Evolutionary conservation across 64 coral and sea anemone species (phyloP).

Genomic region (Cladopsammia gracilis): DNA sequence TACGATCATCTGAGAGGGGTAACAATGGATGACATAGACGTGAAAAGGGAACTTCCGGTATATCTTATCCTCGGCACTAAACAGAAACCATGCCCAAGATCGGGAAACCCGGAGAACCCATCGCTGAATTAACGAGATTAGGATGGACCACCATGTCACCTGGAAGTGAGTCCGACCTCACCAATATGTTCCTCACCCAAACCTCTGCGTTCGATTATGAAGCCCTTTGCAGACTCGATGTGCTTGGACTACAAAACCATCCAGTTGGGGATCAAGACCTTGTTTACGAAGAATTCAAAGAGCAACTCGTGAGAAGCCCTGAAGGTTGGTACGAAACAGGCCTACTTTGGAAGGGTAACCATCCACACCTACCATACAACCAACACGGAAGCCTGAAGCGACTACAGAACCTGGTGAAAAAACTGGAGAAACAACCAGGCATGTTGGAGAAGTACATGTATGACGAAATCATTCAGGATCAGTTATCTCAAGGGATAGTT

Average conservation of each 20-base stretch:
- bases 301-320: slow-evolving; percentile 33
- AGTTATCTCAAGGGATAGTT: slow-evolving; percentile 28
- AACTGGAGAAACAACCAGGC: slow-evolving; percentile 13
- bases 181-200: not conserved
- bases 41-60: slow-evolving; percentile 42
- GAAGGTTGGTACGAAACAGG: slow-evolving; percentile 56
- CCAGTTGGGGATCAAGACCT: slow-evolving; percentile 3
- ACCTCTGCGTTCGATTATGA: slow-evolving; percentile 33
- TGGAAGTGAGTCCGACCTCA: slow-evolving; percentile 34
- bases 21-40: slow-evolving; percentile 31
- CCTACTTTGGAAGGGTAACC: slow-evolving; percentile 34
- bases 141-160: slow-evolving; percentile 71
- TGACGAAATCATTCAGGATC: slow-evolving; percentile 27
- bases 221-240: slow-evolving; percentile 15
- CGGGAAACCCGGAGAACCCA: slow-evolving; percentile 51
- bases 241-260: slow-evolving; percentile 27
- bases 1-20: slow-evolving; percentile 65
- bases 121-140: slow-evolving; percentile 54
- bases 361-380: not conserved
- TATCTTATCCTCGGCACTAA: slow-evolving; percentile 52
- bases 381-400: not conserved
- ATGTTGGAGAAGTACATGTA: slow-evolving; percentile 35
- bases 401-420: slow-evolving; percentile 21
- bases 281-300: slow-evolving; percentile 46
- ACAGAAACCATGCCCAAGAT: slow-evolving; percentile 31